These are phyloP conservation scores for Apeira syringaria DNA, from an alignment of 2,888 invertebrate genomes.

Conservation along the genomic window DNA sequence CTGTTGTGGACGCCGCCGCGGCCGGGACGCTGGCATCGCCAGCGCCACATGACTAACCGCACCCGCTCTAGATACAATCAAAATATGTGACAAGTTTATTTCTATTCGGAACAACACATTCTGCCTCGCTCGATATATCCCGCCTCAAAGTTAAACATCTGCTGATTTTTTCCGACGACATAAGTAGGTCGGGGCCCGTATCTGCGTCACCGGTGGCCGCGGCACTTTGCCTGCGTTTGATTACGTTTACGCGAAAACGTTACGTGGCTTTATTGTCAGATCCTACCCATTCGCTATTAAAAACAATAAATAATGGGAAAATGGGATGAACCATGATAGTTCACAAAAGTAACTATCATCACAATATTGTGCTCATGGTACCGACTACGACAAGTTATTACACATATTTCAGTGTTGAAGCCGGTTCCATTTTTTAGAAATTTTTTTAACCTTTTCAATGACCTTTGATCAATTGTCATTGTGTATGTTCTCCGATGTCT, in stretches of 20 bases:
- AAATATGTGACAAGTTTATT: constrained; percentile 84
- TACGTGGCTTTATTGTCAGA: constrained; percentile 40
- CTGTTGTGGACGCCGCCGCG: constrained; percentile 54
- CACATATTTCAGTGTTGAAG: too few relatives aligned
- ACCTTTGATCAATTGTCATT: too few relatives aligned
- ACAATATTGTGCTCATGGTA: too few relatives aligned
- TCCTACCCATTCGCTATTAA: neutral
- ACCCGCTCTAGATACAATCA: constrained; percentile 83
- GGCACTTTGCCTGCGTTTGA: constrained; percentile 49
- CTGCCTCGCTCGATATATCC: constrained; percentile 75
- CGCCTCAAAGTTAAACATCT: constrained; percentile 77
- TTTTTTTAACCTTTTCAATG: too few relatives aligned
- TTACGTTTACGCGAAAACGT: constrained; percentile 75
- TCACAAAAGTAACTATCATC: too few relatives aligned
- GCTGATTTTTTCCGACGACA: constrained; percentile 77
- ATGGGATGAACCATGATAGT: too few relatives aligned
- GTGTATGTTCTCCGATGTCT: too few relatives aligned
- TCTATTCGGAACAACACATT: constrained; percentile 81
- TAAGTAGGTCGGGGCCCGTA: constrained; percentile 81
- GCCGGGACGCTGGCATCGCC: constrained; percentile 80
- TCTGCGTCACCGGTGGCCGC: constrained; percentile 72
- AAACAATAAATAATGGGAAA: too few relatives aligned
- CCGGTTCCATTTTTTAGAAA: too few relatives aligned
- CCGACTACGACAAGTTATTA: too few relatives aligned
- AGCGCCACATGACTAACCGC: constrained; percentile 79